A percentile compares a stretch with the other conserved stretches of the same genome.
These are phyloP conservation scores for Drosophila pachea DNA, from an alignment of 1,140 invertebrate species.

Conservation along the genomic window DNA sequence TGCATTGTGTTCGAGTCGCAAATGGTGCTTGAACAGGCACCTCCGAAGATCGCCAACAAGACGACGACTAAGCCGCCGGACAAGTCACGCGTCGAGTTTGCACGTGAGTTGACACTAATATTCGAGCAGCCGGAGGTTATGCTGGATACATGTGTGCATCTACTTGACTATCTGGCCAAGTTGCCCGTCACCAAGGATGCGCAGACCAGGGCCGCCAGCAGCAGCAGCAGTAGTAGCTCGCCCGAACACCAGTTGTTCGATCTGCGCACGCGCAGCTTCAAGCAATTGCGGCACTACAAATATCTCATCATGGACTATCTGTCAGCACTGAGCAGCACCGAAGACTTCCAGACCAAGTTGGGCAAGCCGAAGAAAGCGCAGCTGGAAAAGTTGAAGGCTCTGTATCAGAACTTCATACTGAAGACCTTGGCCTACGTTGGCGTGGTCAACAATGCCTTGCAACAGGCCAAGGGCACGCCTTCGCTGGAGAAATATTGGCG, in stretches of 20 bases:
- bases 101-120: constrained; percentile 43
- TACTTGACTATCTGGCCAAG: constrained; percentile 82
- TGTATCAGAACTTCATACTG: constrained; percentile 85
- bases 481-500: constrained; percentile 87
- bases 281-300: constrained; percentile 90
- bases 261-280: constrained; percentile 83
- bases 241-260: constrained; percentile 83
- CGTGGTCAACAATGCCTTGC: constrained; percentile 80
- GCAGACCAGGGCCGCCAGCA: constrained; percentile 60
- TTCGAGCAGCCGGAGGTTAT: constrained; percentile 80
- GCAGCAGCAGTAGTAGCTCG: background rate
- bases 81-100: constrained; percentile 53
- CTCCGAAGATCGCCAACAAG: background rate
- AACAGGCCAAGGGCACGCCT: constrained; percentile 58
- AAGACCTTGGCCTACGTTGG: constrained; percentile 85
- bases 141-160: constrained; percentile 83
- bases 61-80: constrained; percentile 71
- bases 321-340: constrained; percentile 83
- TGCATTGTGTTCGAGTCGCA: constrained; percentile 85
- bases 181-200: constrained; percentile 38
- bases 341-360: constrained; percentile 84
- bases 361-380: constrained; percentile 56
- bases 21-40: constrained; percentile 77
- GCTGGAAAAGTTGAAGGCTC: constrained; percentile 26
- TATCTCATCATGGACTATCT: constrained; percentile 87